Conservation (phyloP, 2,113 vertebrate species). For the Scytalopus superciliaris region DNA sequence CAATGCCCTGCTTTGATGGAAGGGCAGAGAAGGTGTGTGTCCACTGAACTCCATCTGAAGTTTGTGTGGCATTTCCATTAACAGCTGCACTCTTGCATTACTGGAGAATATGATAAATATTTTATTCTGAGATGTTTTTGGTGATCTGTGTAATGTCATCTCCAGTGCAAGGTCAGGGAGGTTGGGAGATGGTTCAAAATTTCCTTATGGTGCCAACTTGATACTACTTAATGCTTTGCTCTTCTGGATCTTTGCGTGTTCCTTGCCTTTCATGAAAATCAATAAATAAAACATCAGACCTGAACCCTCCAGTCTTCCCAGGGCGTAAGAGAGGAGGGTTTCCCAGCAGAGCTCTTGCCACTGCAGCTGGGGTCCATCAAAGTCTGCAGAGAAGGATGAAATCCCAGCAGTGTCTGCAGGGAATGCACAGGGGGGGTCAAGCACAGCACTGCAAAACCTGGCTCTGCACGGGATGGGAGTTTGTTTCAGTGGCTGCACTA, state of each 20-base stretch:
- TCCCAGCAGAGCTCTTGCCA: not conserved
- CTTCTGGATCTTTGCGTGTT: not conserved
- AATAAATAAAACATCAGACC: not conserved
- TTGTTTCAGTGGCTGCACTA: not conserved
- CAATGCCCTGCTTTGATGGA: not conserved
- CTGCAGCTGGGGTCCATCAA: not conserved
- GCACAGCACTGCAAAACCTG: not conserved
- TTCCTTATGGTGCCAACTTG: not conserved
- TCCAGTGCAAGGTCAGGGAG: not conserved
- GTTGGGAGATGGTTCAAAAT: not conserved
- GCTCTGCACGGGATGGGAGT: fast-evolving
- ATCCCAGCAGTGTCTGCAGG: not conserved
- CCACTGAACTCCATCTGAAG: not conserved
- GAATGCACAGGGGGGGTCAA: not conserved
- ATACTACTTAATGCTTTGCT: not conserved
- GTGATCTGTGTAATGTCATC: not conserved
- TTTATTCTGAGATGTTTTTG: not conserved
- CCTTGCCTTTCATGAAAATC: not conserved
- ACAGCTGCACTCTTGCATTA: not conserved
- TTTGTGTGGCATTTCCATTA: not conserved
- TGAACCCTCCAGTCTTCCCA: fast-evolving
- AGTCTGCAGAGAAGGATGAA: not conserved
- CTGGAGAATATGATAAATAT: not conserved
- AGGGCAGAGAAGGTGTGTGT: not conserved
- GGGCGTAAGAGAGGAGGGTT: not conserved